phyloP scores from a whole-genome alignment of 37 sponge, comb jelly and placozoan species.

The Cladorhizidae sp. region DNA sequence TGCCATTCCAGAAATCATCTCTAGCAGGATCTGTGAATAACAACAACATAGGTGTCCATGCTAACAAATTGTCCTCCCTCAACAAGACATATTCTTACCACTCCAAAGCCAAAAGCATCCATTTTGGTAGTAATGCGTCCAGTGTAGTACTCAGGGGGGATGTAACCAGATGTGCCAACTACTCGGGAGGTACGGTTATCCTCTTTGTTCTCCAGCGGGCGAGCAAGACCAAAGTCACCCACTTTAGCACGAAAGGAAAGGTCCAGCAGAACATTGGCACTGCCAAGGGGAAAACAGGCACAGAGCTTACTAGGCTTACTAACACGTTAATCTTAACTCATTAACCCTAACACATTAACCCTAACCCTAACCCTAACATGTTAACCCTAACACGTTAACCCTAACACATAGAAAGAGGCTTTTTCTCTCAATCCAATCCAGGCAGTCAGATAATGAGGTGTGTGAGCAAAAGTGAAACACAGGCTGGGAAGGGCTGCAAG shows the following conservation, averaged over 20 bases:
- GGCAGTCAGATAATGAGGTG: too few species aligned
- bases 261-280: constrained; percentile 96
- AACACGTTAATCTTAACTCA: too few species aligned
- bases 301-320: too few species aligned
- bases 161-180: constrained; percentile 94
- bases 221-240: constrained; percentile 94
- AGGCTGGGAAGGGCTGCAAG: too few species aligned
- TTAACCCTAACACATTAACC: too few species aligned
- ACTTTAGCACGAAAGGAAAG: constrained; percentile 86
- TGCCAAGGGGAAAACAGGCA: neutral
- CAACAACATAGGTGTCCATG: neutral
- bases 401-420: too few species aligned
- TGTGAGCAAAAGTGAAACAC: too few species aligned
- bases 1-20: constrained; percentile 73
- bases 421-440: too few species aligned
- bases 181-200: constrained; percentile 56
- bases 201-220: constrained; percentile 39
- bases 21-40: constrained; percentile 63
- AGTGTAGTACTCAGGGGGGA: constrained; percentile 88
- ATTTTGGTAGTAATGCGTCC: constrained; percentile 89
- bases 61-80: neutral
- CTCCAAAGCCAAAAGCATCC: constrained; percentile 92
- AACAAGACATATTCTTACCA: constrained; percentile 47
- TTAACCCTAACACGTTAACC: too few species aligned
- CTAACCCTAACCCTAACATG: too few species aligned